Evolutionary conservation across 1,140 invertebrate genomes (phyloP), one percentile per base, ranked within the genome.

Genomic region (Tetramorium simillimum): DNA sequence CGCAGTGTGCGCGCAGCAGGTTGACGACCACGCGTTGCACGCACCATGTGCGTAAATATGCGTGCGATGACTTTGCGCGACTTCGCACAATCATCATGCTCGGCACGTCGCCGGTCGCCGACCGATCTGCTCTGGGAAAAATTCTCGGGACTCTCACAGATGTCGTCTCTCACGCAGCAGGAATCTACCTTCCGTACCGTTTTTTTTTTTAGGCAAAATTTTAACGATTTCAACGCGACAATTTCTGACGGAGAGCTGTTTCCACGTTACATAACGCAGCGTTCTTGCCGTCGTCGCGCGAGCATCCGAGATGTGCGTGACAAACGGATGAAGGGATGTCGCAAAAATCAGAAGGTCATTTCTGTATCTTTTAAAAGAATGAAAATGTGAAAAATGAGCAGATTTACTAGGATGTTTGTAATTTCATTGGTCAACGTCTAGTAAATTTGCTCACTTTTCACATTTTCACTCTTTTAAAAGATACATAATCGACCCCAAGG

Each of bases 41-140:
- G 40, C 58, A 53, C n/a, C 78, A 72, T 14, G 16, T 82, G 65
- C 65, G 33, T 56, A 81, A 70, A 51, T 58, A 56, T 28, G 12
- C 14, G 14, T 9, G 40, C 62, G n/a, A 72, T 82, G 62, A 70
- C 33, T 82, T 16, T 9, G 78, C 67, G 9, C 14, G 14, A 82
- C 53, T 78, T 62, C 33, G 49, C 28, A 65, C 60, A 43, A 63
- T 78, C 76, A 33, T 62, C 14, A 72, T 51, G 69, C 46, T 53
- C 70, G 24, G 43, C 69, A 28, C 43, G n/a, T 18, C 40, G n/a
- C 14, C 24, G 18, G n/a, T 18, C 40, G n/a, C 14, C 24, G 18
- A 10, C 40, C 56, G 40, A 62, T 80, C 37, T 51, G 16, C 24
- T 9, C 16, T 7, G n/a, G 14, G 2, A 67, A 67, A 37, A 43